Evolutionary conservation across 2,797 vertebrate species (phyloP).

Genomic region (Epinephelus awoara): DNA sequence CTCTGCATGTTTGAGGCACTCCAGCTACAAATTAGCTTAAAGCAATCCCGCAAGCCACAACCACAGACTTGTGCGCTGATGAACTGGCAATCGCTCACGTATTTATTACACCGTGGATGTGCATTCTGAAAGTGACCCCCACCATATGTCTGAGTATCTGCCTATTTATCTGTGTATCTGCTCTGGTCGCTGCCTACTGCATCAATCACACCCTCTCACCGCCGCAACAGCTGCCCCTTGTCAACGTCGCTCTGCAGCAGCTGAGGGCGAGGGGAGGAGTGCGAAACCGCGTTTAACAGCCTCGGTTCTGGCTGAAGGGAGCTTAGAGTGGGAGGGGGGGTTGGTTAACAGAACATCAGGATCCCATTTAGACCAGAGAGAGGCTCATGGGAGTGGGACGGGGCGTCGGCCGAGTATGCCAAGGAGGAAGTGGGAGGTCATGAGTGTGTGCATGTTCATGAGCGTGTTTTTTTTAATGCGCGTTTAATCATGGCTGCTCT

Average conservation of each 20-base stretch:
- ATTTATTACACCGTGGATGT: conserved; percentile 21
- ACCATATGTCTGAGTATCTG: conserved; percentile 42
- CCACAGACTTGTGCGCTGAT: conserved; percentile 36
- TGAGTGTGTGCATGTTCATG: conserved; percentile 30
- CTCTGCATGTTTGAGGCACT: conserved; percentile 27
- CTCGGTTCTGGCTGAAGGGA: conserved; percentile 56
- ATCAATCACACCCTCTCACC: conserved; percentile 65
- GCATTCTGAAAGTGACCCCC: conserved; percentile 40
- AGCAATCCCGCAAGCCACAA: conserved; percentile 42
- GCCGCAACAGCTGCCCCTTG: conserved; percentile 80
- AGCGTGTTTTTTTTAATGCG: conserved; percentile 33
- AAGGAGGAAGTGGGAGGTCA: conserved; percentile 66
- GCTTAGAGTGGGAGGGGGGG: not conserved
- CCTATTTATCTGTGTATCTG: conserved; percentile 48
- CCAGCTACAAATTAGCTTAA: conserved; percentile 48
- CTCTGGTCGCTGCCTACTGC: conserved; percentile 54
- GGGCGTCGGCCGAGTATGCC: conserved; percentile 61
- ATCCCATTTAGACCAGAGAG: conserved; percentile 71
- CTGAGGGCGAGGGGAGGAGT: conserved; percentile 68
- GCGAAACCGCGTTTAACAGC: conserved; percentile 67
- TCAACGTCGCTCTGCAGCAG: conserved; percentile 75
- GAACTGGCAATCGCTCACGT: conserved; percentile 42
- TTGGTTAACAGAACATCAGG: conserved; percentile 77
- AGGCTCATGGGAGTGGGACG: conserved; percentile 60
- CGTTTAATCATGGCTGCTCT: conserved; percentile 42